A percentile compares a stretch with the other conserved stretches of the same genome.
Conservation (phyloP, 2,113 vertebrate genomes). For the Indri indri region DNA sequence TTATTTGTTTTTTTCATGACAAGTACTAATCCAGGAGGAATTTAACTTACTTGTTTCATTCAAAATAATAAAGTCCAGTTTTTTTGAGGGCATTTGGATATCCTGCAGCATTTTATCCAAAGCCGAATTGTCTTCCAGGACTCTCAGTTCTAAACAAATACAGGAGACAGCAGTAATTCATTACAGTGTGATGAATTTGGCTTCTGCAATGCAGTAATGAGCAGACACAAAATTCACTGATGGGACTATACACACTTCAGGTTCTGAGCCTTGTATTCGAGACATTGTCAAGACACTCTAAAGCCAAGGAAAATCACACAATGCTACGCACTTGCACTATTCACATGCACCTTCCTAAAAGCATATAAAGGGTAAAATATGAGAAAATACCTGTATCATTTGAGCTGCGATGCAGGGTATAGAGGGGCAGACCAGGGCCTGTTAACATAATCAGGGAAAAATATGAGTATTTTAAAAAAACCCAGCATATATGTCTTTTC, state of each 20-base stretch:
- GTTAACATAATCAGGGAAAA: slow-evolving; percentile 70
- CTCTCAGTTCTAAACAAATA: slow-evolving; percentile 84
- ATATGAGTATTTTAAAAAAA: neutral
- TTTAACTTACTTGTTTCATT: slow-evolving; percentile 89
- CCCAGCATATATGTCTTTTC: neutral
- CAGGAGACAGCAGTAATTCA: neutral
- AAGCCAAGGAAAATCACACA: neutral
- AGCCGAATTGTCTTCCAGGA: slow-evolving; percentile 91
- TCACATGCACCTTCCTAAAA: neutral
- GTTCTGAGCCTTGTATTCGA: neutral
- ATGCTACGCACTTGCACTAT: neutral
- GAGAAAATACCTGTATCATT: slow-evolving; percentile 84
- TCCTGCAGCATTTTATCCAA: slow-evolving; percentile 86
- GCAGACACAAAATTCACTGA: neutral
- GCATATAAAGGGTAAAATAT: neutral
- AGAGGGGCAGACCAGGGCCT: slow-evolving; percentile 93
- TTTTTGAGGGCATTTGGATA: slow-evolving; percentile 92
- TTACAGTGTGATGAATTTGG: slow-evolving; percentile 40
- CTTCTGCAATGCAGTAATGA: neutral
- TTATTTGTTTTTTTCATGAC: neutral
- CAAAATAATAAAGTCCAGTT: slow-evolving; percentile 81
- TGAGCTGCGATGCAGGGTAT: slow-evolving; percentile 86
- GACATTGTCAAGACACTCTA: neutral
- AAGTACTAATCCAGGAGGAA: slow-evolving; percentile 29
- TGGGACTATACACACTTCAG: neutral